These are phyloP conservation scores for Desmodus rotundus DNA, from an alignment of 2,113 vertebrate species.

Conservation along the genomic window DNA sequence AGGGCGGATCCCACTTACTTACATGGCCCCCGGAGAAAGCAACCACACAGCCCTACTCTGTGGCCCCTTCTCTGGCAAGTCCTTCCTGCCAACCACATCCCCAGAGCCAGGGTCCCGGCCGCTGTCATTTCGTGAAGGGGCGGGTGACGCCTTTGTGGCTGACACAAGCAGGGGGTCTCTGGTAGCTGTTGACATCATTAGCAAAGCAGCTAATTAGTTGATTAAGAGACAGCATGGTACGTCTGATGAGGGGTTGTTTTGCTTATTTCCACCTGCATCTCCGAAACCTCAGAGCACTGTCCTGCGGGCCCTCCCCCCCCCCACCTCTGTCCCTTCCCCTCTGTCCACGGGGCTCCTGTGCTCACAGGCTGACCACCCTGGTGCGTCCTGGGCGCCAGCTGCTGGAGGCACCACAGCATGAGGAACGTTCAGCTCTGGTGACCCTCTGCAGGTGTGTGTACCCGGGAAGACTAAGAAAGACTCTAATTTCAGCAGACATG, in stretches of 20 bases:
- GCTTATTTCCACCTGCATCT: background rate
- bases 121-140: accelerated
- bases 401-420: background rate
- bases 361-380: background rate
- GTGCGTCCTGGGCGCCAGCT: accelerated
- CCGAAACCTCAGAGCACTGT: background rate
- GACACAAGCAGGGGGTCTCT: background rate
- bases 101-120: background rate
- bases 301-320: background rate
- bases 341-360: background rate
- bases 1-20: background rate
- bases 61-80: background rate
- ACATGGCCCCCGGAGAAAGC: background rate
- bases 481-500: background rate
- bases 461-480: background rate
- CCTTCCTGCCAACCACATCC: background rate
- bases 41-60: no score
- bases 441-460: background rate
- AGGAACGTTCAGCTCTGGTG: background rate
- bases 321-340: background rate
- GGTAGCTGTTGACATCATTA: background rate
- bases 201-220: background rate
- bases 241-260: background rate
- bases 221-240: background rate
- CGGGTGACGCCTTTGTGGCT: background rate